These are phyloP conservation scores for Aphelinus certus DNA, from an alignment of 1,140 invertebrate species.

Conservation along the genomic window DNA sequence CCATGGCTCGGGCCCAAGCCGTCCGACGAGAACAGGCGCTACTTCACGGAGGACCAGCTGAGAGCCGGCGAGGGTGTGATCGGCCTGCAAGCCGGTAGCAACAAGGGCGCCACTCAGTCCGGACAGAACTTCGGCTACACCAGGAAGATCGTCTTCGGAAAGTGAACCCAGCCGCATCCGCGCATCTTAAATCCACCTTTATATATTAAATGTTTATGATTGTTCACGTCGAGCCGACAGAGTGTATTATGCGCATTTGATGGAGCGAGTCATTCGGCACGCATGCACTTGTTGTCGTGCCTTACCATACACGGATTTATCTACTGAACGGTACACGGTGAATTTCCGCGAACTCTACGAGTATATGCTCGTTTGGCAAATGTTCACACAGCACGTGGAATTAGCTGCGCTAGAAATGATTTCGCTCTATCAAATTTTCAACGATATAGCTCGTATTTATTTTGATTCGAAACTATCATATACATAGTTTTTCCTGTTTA, in stretches of 20 bases:
- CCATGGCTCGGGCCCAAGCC: conserved; percentile 90
- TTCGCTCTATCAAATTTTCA: too few species aligned
- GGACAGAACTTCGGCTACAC: conserved; percentile 94
- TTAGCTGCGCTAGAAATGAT: too few species aligned
- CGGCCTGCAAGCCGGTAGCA: conserved; percentile 94
- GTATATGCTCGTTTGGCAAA: too few species aligned
- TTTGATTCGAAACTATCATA: too few species aligned
- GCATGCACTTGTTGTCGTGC: not conserved
- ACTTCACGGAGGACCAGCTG: conserved; percentile 92
- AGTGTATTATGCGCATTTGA: too few species aligned
- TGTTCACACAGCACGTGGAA: too few species aligned
- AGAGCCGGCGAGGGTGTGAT: conserved; percentile 90
- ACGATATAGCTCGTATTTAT: too few species aligned
- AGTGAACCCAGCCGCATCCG: conserved; percentile 66
- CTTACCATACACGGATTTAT: too few species aligned
- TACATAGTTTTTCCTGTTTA: too few species aligned
- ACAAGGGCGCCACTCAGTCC: conserved; percentile 93
- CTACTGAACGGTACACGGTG: too few species aligned
- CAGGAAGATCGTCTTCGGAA: conserved; percentile 87
- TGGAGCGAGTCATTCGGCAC: not conserved
- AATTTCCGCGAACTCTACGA: too few species aligned
- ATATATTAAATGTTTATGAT: not conserved
- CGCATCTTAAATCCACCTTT: not conserved
- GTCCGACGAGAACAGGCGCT: conserved; percentile 88
- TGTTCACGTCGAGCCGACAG: too few species aligned